Percentiles rank a stretch among this genome's conserved stretches.
These are phyloP conservation scores for Molossus molossus DNA, from an alignment of 2,797 vertebrate species.

Conservation along the genomic window DNA sequence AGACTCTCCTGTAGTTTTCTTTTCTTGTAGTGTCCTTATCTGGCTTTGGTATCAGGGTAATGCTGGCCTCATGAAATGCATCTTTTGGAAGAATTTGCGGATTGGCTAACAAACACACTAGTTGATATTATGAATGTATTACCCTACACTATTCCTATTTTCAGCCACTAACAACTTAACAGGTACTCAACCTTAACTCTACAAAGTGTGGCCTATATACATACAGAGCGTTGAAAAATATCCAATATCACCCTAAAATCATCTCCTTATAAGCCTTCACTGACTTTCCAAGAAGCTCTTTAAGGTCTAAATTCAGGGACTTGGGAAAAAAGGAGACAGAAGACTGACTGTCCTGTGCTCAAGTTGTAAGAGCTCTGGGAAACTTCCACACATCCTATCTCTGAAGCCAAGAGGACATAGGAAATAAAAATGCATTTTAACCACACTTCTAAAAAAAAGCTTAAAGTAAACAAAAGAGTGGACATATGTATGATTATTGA, in stretches of 20 bases:
- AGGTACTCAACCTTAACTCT: neutral
- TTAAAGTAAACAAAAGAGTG: neutral
- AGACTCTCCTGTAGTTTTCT: no score
- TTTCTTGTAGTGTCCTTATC: no score
- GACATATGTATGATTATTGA: neutral
- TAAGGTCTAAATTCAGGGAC: neutral
- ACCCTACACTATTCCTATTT: neutral
- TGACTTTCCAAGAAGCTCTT: neutral
- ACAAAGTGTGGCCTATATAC: neutral
- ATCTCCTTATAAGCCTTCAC: neutral
- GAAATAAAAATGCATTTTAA: slow-evolving; percentile 1
- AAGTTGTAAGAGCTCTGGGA: neutral
- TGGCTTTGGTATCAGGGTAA: no score
- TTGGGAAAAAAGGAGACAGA: neutral
- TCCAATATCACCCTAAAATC: neutral
- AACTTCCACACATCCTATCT: neutral
- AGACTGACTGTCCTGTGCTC: neutral
- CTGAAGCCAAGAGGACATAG: neutral
- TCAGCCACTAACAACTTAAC: neutral
- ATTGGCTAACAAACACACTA: neutral
- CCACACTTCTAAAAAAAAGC: neutral
- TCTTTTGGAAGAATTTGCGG: no score
- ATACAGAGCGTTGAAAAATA: neutral
- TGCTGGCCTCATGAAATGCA: no score
- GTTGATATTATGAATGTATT: neutral